Evolutionary conservation across 1,140 invertebrate genomes (phyloP), one percentile per base, ranked within the genome.

Genomic region (Branchinecta lynchi): DNA sequence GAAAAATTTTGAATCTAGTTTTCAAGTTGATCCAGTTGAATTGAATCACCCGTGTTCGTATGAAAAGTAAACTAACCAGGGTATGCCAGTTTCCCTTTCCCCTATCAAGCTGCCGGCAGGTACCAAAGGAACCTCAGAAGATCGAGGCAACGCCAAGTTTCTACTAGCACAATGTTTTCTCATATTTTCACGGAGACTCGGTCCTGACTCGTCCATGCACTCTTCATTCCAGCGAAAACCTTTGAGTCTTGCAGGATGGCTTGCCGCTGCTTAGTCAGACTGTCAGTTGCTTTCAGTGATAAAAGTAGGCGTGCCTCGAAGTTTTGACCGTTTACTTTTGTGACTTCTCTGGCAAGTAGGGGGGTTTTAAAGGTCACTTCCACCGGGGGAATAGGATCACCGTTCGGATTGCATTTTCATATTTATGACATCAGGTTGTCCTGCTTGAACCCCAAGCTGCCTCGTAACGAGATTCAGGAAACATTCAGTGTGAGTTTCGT

Each of bases 371-470:
- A n/a, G n/a, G n/a, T n/a, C n/a, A n/a, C n/a, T n/a, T n/a, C n/a
- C n/a, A n/a, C n/a, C n/a, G n/a, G n/a, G n/a, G n/a, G n/a, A n/a
- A 51, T 51, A 51, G 9, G 46, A 51, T 51, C 46, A 51, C 46
- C 46, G 9, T 51, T 51, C n/a, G 46, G 46, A 9, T 51, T 51
- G 46, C 46, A 51, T 51, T 51, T 51, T 51, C 9, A 51, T n/a
- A 51, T 51, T n/a, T 9, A n/a, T 51, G 46, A 51, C 46, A 51
- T 51, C 46, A 51, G 46, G n/a, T 51, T 51, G 9, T 51, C 46
- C 46, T 51, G n/a, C n/a, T 51, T 51, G 46, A 51, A 51, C 46
- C 46, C 46, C 46, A 51, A 51, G 46, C 46, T 51, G 46, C 46
- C 46, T 51, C 46, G n/a, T 51, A 51, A n/a, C 46, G n/a, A 51